Base-by-base conservation (phyloP, 2,113 vertebrate genomes). In the Rhombomys opimus region DNA sequence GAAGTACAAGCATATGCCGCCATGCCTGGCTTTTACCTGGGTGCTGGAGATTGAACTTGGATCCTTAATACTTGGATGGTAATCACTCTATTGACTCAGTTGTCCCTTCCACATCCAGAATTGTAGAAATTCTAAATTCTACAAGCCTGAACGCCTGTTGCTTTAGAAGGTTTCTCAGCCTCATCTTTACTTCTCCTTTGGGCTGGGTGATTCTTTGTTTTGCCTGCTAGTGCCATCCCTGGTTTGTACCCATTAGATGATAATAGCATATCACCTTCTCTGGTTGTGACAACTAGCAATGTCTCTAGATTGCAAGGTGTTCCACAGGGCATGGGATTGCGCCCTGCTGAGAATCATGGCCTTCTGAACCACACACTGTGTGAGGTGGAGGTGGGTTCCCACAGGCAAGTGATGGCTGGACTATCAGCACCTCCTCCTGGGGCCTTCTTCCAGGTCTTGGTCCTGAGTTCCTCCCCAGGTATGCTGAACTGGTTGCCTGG, bases 101-200 rank as follows among this genome's bases (percentile, higher is more conserved):
- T 68, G 30, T 35, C 41, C 8, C 32, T 20, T 54, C 20, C 54
- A 46, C 63, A 35, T 17, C 63, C 52, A 85, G 35, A 80, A 70
- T 17, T 77, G 52, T 30, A 72, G 68, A 38, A 54, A 88, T 95
- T 97, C 23, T 88, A 7, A 50, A 11, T 87, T 41, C 81, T 41
- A 17, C 25, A 63, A 52, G 22, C 38, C 15, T 81, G 57, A 38
- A 67, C 75, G 18, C 78, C 90, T 73, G 22, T 75, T 97, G 88
- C 67, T 90, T 85, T 70, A 52, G 61, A 87, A n/a, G 8, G 23
- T 81, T 88, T 95, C 50, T 87, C 50, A 38, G 0, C 32, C 5
- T 93, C 52, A 57, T 1, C 8, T 30, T 59, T 92, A 2, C 65
- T 95, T 84, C 52, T 38, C 25, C 70, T 91, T 88, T 18, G 80